Evolutionary conservation across 1,140 invertebrate genomes (phyloP).

Genomic region (Apis florea): DNA sequence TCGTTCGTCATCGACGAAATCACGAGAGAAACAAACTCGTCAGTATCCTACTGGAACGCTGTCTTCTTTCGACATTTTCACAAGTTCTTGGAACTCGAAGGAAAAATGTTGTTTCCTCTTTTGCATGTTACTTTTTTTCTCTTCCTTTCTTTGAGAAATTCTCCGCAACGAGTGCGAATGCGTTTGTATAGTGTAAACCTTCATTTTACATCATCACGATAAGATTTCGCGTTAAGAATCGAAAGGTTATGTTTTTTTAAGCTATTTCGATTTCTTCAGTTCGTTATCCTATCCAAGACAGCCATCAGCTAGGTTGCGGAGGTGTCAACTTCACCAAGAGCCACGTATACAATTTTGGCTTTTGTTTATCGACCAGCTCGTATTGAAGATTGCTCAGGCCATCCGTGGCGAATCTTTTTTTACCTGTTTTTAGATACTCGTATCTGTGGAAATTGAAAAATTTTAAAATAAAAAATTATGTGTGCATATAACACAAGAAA

Average conservation of each 20-base stretch:
- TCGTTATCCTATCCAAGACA: constrained; percentile 77
- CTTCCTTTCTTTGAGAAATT: not conserved
- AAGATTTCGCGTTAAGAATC: not conserved
- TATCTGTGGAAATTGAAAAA: constrained; percentile 82
- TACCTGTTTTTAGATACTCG: constrained; percentile 90
- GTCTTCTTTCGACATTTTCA: not conserved
- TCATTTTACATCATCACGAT: not conserved
- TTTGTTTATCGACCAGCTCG: constrained; percentile 85
- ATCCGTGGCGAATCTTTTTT: constrained; percentile 90
- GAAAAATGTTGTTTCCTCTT: not conserved
- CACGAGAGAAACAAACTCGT: constrained; percentile 16
- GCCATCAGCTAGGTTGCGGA: constrained; percentile 82
- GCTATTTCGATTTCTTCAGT: not conserved
- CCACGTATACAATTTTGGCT: constrained; percentile 88
- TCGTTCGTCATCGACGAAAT: not conserved
- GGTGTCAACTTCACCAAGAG: constrained; percentile 84
- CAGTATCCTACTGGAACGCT: not conserved
- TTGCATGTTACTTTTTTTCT: not conserved
- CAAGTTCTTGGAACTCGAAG: too few species aligned
- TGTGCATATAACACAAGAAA: too few species aligned
- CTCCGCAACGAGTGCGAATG: not conserved
- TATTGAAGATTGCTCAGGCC: constrained; percentile 94
- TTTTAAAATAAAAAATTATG: not conserved
- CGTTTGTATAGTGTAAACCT: not conserved
- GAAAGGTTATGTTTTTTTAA: not conserved